phyloP scores from a whole-genome alignment of 2,888 invertebrate species.

The Esperia sulphurella region DNA sequence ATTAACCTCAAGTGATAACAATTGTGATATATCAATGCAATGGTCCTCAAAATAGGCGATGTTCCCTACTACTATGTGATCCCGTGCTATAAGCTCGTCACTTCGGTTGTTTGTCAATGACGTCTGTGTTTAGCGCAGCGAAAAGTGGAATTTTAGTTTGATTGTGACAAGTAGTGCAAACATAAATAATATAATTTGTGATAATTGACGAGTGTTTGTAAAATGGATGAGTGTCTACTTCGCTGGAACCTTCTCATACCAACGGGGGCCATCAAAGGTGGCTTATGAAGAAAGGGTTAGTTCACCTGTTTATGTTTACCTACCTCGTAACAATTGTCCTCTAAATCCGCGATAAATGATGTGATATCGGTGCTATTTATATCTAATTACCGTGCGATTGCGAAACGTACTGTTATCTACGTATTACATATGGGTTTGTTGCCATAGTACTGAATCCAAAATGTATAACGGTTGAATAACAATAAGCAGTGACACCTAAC shows the following conservation, averaged over 20 bases:
- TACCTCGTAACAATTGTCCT: conserved; percentile 21
- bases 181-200: conserved; percentile 67
- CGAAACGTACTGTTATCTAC: conserved; percentile 33
- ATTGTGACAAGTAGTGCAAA: conserved; percentile 77
- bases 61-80: conserved; percentile 72
- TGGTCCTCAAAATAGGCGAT: conserved; percentile 64
- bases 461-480: conserved; percentile 17
- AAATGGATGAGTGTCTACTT: conserved; percentile 74
- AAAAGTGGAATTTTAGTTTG: conserved; percentile 77
- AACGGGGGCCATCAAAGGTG: conserved; percentile 71
- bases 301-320: conserved; percentile 72
- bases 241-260: conserved; percentile 66
- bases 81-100: conserved; percentile 73
- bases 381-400: conserved; percentile 35
- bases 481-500: conserved; percentile 15
- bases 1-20: conserved; percentile 70
- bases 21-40: conserved; percentile 69
- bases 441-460: conserved; percentile 22
- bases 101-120: conserved; percentile 79
- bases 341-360: conserved; percentile 28
- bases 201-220: conserved; percentile 67
- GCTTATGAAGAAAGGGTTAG: conserved; percentile 80
- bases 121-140: conserved; percentile 78
- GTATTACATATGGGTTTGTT: conserved; percentile 49
- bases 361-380: conserved; percentile 32